Conservation (phyloP, 2,888 invertebrate species). For the Odontothrips loti region DNA sequence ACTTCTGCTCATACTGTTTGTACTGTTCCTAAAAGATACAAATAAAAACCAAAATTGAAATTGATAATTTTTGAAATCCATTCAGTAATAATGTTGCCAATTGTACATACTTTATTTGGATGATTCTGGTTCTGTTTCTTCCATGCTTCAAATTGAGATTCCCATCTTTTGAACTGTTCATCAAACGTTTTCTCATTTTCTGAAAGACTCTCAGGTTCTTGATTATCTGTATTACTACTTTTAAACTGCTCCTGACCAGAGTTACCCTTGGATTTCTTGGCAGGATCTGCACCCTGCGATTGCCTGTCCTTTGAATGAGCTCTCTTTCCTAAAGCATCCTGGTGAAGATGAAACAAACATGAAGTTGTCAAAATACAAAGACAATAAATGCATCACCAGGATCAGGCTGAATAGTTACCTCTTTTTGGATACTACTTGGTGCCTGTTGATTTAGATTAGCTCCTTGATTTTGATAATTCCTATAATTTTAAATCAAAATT, state of each 20-base stretch:
- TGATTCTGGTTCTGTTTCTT: constrained; percentile 85
- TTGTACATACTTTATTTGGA: constrained; percentile 62
- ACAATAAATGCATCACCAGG: background rate
- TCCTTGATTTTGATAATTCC: background rate
- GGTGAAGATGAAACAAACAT: background rate
- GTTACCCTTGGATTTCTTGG: constrained; percentile 13
- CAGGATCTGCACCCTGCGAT: constrained; percentile 17
- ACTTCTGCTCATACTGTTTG: constrained; percentile 79
- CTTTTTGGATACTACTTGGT: constrained; percentile 17
- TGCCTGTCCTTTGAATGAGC: constrained; percentile 9
- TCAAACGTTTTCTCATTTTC: constrained; percentile 81
- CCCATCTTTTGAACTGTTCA: constrained; percentile 86
- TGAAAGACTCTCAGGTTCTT: constrained; percentile 45
- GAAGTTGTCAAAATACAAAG: background rate
- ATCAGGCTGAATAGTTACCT: background rate
- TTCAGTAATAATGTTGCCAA: background rate
- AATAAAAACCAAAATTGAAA: constrained; percentile 14
- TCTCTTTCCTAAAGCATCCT: constrained; percentile 24
- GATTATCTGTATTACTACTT: background rate
- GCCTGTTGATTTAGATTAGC: constrained; percentile 50
- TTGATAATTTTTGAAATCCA: background rate
- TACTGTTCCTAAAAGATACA: constrained; percentile 56
- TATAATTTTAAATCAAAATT: constrained; percentile 37
- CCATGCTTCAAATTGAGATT: constrained; percentile 87
- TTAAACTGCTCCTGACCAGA: background rate